Base-by-base conservation (phyloP, 1,140 invertebrate species). In the Laupala kohalensis region DNA sequence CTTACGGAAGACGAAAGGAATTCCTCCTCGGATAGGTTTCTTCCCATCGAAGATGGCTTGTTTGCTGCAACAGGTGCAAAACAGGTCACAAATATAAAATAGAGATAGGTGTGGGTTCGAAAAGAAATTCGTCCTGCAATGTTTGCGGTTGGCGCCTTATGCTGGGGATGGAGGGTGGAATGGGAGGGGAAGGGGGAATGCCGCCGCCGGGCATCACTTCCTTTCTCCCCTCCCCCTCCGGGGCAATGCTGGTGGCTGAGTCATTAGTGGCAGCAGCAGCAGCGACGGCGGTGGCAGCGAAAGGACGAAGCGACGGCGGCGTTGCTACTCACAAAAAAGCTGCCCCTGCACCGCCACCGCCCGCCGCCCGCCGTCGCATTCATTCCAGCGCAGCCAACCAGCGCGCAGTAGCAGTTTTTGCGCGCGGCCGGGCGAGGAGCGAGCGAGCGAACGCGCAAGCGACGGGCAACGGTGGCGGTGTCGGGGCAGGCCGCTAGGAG, bases 1-100 rank as follows among this genome's bases (percentile, higher is more conserved):
- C 93, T 95, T 88, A 96, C 94, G 95, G 84, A 97, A 97, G 75
- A 97, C 92, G 81, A 97, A 92, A 73, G 94, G 94, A 81, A 97
- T 95, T 78, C 95, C 95, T 78, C 95, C 95, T 79, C 94, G 86
- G 80, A 97, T 97, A 30, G 94, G 90, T 81, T 95, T 93, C 80
- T 96, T 95, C 70, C 93, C 94, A 86, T 97, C 94, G 83, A 97
- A 96, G 29, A 95, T 89, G 37, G 95, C 92, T 82, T 95, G 90
- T 84, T 96, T 95, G 81, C 94, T 92, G 84, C 75, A 89, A 89
- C 24, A 70, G 67, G 37, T 53, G n/a, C 2, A 70, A 70, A 70
- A 62, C 5, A 25, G 27, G 13, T 66, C 1, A 25, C 9, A n/a
- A 27, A 6, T 5, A 66, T 27, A 3, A 13, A 3, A 66, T n/a